These are phyloP conservation scores for Aphelinus atriplicis DNA, from an alignment of 1,140 invertebrate species.

Conservation along the genomic window DNA sequence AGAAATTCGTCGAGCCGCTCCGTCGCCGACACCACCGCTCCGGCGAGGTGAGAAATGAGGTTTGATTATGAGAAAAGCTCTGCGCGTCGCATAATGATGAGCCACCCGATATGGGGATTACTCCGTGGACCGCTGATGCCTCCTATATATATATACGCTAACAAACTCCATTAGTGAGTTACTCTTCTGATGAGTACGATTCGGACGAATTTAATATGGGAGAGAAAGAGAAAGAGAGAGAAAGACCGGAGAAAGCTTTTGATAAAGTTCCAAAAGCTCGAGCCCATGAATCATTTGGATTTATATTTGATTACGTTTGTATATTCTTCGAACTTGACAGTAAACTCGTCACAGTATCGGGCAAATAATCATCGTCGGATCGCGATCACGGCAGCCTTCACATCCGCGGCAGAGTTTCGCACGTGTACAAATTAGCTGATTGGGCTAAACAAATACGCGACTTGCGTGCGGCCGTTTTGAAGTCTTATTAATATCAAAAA, in stretches of 20 bases:
- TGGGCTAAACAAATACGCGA: no score
- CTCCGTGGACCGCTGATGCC: neutral
- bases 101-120: neutral
- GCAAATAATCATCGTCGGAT: no score
- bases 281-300: neutral
- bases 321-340: no score
- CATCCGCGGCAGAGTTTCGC: no score
- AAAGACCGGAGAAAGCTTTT: neutral
- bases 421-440: no score
- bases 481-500: no score
- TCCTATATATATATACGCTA: neutral
- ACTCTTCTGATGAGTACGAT: neutral
- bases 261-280: conserved; percentile 16
- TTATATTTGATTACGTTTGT: no score
- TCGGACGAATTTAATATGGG: conserved; percentile 22
- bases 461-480: no score
- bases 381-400: no score
- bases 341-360: no score
- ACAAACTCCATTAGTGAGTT: conserved; percentile 27
- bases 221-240: no score
- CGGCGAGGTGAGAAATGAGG: conserved; percentile 55
- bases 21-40: neutral
- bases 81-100: conserved; percentile 49
- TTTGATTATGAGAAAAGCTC: conserved; percentile 56
- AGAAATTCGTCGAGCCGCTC: conserved; percentile 7